Percentiles rank a stretch among this genome's conserved stretches.
These are phyloP conservation scores for Hemicentrotus pulcherrimus DNA, from an alignment of 35 echinoderm and acorn worm species.

Conservation along the genomic window DNA sequence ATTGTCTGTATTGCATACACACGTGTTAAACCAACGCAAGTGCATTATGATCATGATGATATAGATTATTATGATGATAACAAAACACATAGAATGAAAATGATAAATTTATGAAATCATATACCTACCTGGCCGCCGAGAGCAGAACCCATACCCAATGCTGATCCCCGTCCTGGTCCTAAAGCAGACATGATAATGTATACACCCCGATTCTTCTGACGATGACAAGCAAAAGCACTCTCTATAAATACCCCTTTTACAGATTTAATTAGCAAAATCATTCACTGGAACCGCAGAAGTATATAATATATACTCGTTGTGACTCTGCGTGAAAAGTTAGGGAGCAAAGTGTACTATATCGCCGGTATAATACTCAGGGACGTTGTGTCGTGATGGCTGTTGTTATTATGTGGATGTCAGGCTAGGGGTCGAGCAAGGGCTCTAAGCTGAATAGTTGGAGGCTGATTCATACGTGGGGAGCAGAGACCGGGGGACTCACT, in stretches of 20 bases:
- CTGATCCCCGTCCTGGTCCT: background rate
- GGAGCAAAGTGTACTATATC: background rate
- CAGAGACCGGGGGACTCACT: background rate
- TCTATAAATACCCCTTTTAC: background rate
- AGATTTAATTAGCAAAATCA: background rate
- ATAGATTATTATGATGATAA: too few species aligned
- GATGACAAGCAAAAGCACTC: background rate
- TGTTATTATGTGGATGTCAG: too few species aligned
- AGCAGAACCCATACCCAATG: background rate
- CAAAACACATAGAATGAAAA: too few species aligned
- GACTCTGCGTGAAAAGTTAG: background rate
- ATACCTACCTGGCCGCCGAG: background rate
- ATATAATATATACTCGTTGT: background rate
- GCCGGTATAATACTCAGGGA: background rate
- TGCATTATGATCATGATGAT: too few species aligned
- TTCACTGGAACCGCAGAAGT: background rate
- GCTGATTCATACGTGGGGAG: background rate
- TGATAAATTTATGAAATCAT: background rate
- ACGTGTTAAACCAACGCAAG: too few species aligned
- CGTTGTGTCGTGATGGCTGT: too few species aligned
- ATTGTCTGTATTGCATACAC: too few species aligned
- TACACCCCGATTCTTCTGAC: background rate
- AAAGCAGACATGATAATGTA: background rate
- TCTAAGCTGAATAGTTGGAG: background rate
- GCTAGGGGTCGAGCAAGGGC: background rate